A percentile compares a stretch with the other conserved stretches of the same genome.
phyloP scores from a whole-genome alignment of 1,140 invertebrate species.

The Drosophila virilis region DNA sequence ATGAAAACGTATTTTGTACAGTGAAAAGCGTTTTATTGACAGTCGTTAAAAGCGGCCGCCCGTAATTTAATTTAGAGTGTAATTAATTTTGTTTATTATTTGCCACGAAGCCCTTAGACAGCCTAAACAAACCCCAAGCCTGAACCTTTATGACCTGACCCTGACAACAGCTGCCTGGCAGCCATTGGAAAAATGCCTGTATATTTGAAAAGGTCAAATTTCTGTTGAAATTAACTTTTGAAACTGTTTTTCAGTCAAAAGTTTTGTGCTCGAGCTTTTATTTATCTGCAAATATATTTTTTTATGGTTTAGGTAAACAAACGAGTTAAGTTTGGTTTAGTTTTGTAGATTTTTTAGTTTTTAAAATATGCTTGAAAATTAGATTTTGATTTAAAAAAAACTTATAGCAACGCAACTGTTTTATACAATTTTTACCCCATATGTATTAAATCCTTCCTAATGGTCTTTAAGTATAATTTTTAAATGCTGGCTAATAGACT shows the following conservation, averaged over 20 bases:
- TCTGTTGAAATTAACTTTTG: slow-evolving; percentile 17
- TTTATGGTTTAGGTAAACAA: slow-evolving; percentile 5
- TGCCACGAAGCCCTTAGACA: slow-evolving; percentile 8
- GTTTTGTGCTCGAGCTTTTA: slow-evolving; percentile 5
- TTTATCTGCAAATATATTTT: slow-evolving; percentile 15
- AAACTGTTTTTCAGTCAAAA: slow-evolving; percentile 14
- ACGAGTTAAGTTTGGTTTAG: slow-evolving; percentile 2
- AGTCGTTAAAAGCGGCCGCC: slow-evolving; percentile 33
- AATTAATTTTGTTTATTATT: slow-evolving; percentile 48
- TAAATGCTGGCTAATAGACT: slow-evolving; percentile 6
- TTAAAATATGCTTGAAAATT: neutral
- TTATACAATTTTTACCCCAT: neutral
- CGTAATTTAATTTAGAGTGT: slow-evolving; percentile 39
- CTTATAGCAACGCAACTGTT: neutral
- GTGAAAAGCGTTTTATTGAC: slow-evolving; percentile 32
- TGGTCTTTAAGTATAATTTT: neutral
- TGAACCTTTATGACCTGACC: slow-evolving; percentile 13
- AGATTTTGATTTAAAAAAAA: neutral
- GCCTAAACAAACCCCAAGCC: slow-evolving; percentile 14
- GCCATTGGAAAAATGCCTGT: slow-evolving; percentile 9
- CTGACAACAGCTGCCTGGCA: slow-evolving; percentile 22
- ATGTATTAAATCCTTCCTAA: neutral
- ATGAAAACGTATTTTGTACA: slow-evolving; percentile 1
- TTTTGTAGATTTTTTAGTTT: neutral
- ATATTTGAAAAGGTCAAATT: slow-evolving; percentile 11